Evolutionary conservation across 1,140 invertebrate genomes (phyloP).

Genomic region (Akabosia matsudoensis): DNA sequence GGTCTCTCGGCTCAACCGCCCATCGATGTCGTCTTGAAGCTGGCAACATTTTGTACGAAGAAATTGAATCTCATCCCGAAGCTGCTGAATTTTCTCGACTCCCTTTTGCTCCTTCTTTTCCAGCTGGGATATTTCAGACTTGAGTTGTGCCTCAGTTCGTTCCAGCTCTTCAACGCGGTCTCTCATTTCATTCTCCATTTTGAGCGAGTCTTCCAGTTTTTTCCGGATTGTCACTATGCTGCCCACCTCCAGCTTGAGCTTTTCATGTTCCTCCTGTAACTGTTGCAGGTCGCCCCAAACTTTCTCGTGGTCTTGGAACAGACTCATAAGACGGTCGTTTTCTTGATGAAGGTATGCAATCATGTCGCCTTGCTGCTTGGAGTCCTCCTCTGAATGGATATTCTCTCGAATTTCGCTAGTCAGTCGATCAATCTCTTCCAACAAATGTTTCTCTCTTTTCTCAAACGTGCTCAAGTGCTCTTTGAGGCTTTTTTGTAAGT

Average conservation of each 20-base stretch:
- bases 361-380: conserved; percentile 31
- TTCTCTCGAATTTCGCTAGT: conserved; percentile 31
- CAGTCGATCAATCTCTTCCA: conserved; percentile 46
- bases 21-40: conserved; percentile 44
- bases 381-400: conserved; percentile 10
- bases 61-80: conserved; percentile 41
- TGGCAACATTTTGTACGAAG: conserved; percentile 40
- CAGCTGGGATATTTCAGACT: conserved; percentile 43
- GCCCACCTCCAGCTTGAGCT: conserved; percentile 46
- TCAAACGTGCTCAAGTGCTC: conserved; percentile 45
- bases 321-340: conserved; percentile 47
- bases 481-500: conserved; percentile 39
- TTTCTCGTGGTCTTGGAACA: conserved; percentile 52
- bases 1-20: conserved; percentile 23
- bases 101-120: conserved; percentile 41
- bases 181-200: conserved; percentile 47
- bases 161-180: conserved; percentile 51
- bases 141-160: conserved; percentile 45
- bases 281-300: conserved; percentile 48
- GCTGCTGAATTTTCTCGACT: conserved; percentile 34
- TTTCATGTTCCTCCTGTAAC: conserved; percentile 49
- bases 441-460: conserved; percentile 45
- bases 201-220: conserved; percentile 47
- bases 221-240: conserved; percentile 44
- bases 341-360: conserved; percentile 47